Percentiles rank a stretch among this genome's conserved stretches.
Evolutionary conservation across 2,113 vertebrate genomes (phyloP).

Genomic region (Arvicanthis niloticus): DNA sequence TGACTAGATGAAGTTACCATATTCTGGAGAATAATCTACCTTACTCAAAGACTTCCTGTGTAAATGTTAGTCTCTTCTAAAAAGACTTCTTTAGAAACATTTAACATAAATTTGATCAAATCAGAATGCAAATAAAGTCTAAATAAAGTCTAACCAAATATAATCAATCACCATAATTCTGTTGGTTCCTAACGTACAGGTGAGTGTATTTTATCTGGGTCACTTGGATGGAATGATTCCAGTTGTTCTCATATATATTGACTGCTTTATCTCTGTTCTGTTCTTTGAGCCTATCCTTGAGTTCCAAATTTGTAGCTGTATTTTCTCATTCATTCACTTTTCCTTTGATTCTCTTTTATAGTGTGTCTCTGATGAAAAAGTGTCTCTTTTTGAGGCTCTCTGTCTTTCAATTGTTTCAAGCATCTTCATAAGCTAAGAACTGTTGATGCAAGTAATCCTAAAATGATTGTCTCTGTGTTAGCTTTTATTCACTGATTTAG

Average conservation of each 20-base stretch:
- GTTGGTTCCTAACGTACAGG: neutral
- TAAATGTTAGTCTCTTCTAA: neutral
- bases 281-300: neutral
- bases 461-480: neutral
- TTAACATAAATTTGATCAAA: neutral
- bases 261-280: neutral
- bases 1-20: neutral
- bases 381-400: neutral
- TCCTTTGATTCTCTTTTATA: neutral
- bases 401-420: neutral
- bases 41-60: neutral
- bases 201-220: neutral
- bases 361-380: neutral
- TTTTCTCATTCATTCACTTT: conserved; percentile 27
- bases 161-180: neutral
- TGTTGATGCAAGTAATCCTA: neutral
- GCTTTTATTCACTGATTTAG: neutral
- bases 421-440: neutral
- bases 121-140: neutral
- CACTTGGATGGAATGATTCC: neutral
- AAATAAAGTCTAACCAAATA: too few species aligned
- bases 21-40: neutral
- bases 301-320: neutral
- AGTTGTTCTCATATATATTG: neutral
- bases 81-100: neutral